phyloP scores from a whole-genome alignment of 30 jellyfish, hydroid and myxozoan species.

The Pelagia noctiluca region DNA sequence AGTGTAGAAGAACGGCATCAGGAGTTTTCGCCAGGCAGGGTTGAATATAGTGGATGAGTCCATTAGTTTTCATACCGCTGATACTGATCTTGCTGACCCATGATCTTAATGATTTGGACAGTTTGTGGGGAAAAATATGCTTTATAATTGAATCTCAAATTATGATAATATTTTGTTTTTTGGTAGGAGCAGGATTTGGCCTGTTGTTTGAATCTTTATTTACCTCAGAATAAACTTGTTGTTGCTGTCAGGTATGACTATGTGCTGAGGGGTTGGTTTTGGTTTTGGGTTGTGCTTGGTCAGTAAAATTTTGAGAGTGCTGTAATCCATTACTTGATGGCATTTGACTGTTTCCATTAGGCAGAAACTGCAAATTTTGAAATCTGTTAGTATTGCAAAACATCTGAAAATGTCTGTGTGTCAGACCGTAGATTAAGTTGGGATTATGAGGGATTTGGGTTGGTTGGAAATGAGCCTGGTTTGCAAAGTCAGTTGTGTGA shows the following conservation, averaged over 20 bases:
- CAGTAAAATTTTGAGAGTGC: background rate
- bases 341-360: no score
- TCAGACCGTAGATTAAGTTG: background rate
- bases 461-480: background rate
- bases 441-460: background rate
- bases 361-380: background rate
- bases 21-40: conserved; percentile 20
- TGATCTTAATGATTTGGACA: background rate
- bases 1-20: background rate
- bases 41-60: background rate
- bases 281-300: background rate
- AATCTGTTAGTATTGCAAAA: background rate
- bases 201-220: background rate
- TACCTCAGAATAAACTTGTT: no score
- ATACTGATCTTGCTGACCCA: conserved; percentile 56
- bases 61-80: conserved; percentile 29
- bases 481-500: no score
- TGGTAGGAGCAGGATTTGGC: background rate
- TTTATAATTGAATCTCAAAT: background rate
- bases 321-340: background rate
- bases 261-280: background rate
- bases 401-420: background rate
- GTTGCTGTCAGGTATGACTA: background rate
- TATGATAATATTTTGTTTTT: background rate
- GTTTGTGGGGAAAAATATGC: background rate